phyloP scores from a whole-genome alignment of 2,113 vertebrate genomes.

The Sphaerodactylus townsendi region DNA sequence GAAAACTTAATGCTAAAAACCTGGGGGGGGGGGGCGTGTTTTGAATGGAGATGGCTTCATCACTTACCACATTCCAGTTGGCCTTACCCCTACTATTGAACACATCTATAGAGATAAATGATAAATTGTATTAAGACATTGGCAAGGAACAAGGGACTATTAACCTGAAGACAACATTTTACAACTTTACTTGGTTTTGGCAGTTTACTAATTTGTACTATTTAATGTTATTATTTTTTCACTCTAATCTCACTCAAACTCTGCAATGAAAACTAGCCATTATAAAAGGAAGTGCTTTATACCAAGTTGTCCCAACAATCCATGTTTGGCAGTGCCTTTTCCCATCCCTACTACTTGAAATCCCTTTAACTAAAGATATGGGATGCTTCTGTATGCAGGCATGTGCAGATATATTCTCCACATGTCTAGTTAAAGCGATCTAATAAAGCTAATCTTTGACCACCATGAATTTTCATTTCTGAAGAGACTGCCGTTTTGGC shows the following conservation, averaged over 20 bases:
- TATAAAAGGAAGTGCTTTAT: fast-evolving
- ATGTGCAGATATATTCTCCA: too few relatives aligned
- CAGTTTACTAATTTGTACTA: conserved; percentile 1
- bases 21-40: too few relatives aligned
- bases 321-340: background rate
- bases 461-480: too few relatives aligned
- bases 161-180: background rate
- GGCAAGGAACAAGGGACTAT: conserved; percentile 35
- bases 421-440: too few relatives aligned
- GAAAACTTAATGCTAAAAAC: background rate
- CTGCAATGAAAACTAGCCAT: background rate
- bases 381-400: background rate
- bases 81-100: conserved; percentile 17
- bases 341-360: background rate
- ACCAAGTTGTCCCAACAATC: background rate
- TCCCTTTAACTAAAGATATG: background rate
- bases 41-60: background rate
- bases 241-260: background rate
- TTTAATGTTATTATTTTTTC: background rate
- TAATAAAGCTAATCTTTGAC: too few relatives aligned
- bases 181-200: background rate
- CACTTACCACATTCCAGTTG: conserved; percentile 46
- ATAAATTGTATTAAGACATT: background rate
- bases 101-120: conserved; percentile 20
- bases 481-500: too few relatives aligned